phyloP scores from a whole-genome alignment of 1,140 invertebrate genomes.

The Drosophila nigromelanica region DNA sequence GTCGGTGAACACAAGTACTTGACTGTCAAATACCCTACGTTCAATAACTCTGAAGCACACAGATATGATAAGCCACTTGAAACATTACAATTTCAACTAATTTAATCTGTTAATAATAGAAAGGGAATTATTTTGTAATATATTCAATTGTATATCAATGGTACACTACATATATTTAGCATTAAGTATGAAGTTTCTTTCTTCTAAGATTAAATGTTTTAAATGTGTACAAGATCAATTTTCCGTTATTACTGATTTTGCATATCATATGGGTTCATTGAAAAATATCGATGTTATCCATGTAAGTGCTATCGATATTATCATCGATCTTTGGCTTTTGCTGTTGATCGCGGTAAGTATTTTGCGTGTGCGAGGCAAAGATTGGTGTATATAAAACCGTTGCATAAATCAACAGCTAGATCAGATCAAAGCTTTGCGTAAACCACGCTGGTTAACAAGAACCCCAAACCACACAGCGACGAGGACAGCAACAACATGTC shows the following conservation, averaged over 20 bases:
- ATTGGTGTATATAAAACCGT: slow-evolving; percentile 73
- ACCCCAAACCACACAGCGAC: slow-evolving; percentile 20
- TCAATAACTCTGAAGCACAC: too few species aligned
- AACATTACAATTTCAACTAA: too few species aligned
- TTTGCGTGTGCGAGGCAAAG: slow-evolving; percentile 44
- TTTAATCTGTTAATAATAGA: too few species aligned
- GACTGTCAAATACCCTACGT: slow-evolving; percentile 5
- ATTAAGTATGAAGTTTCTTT: too few species aligned
- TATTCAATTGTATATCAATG: too few species aligned
- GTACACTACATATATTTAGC: too few species aligned
- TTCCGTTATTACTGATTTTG: slow-evolving; percentile 18
- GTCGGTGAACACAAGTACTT: slow-evolving; percentile 9
- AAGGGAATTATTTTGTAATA: too few species aligned
- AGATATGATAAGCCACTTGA: too few species aligned
- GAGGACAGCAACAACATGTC: slow-evolving; percentile 57
- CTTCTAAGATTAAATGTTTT: too few species aligned
- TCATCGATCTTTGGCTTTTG: slow-evolving; percentile 11
- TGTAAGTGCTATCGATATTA: slow-evolving; percentile 3
- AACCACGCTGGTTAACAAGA: slow-evolving; percentile 32
- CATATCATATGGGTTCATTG: not conserved
- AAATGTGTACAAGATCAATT: not conserved
- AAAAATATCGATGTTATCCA: slow-evolving; percentile 22
- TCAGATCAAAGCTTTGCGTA: slow-evolving; percentile 45
- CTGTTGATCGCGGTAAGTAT: slow-evolving; percentile 44
- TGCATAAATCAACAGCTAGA: slow-evolving; percentile 78